A percentile compares a stretch with the other conserved stretches of the same genome.
phyloP scores from a whole-genome alignment of 2,888 invertebrate species.

The Pterostichus madidus region DNA sequence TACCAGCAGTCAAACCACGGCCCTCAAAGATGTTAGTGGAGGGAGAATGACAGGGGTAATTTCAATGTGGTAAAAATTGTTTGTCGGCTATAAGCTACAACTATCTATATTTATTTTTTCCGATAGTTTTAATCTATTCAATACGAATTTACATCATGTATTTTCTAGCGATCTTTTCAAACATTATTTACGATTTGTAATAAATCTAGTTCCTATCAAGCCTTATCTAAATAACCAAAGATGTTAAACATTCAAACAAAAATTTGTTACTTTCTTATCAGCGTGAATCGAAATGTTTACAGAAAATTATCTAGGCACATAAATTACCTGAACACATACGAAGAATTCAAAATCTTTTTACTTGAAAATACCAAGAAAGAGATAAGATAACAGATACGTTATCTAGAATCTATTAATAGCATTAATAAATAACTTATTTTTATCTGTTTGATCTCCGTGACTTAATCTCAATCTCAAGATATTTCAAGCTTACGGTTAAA shows the following conservation, averaged over 20 bases:
- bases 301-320: conserved; percentile 3
- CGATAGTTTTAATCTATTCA: too few species aligned
- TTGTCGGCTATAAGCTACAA: too few species aligned
- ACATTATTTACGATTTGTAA: conserved; percentile 23
- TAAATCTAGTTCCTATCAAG: background rate
- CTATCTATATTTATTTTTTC: too few species aligned
- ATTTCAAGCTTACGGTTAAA: conserved; percentile 28
- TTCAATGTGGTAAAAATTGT: too few species aligned
- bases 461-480: background rate
- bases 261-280: conserved; percentile 34
- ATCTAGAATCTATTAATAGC: background rate
- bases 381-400: background rate
- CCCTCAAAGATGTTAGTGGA: too few species aligned
- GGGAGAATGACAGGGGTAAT: too few species aligned
- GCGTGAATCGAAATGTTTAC: conserved; percentile 25
- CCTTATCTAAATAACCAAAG: conserved; percentile 34
- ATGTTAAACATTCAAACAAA: conserved; percentile 6
- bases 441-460: background rate
- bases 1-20: too few species aligned
- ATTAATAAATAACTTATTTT: conserved; percentile 6
- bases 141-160: too few species aligned
- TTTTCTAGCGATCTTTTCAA: conserved; percentile 9
- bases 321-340: conserved; percentile 1
- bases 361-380: background rate
- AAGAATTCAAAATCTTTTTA: background rate